A percentile compares a stretch with the other conserved stretches of the same genome.
Conservation (phyloP, 2,888 invertebrate genomes). For the Serripes groenlandicus region DNA sequence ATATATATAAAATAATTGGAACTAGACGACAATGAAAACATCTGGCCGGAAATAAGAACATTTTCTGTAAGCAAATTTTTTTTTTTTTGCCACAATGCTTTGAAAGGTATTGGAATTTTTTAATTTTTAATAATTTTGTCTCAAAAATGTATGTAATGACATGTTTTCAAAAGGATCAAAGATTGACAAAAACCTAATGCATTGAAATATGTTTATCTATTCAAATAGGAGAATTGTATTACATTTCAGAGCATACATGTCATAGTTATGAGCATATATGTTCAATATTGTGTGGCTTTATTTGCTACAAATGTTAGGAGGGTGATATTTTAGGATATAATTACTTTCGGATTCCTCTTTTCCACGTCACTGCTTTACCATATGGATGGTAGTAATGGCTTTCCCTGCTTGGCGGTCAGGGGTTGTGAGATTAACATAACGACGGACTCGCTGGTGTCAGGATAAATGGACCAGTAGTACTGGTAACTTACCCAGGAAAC, state of each 20-base stretch:
- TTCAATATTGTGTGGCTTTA: not conserved
- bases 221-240: not conserved
- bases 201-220: not conserved
- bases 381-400: too few species aligned
- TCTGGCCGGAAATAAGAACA: not conserved
- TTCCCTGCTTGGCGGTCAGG: too few species aligned
- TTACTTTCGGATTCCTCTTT: not conserved
- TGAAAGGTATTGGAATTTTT: not conserved
- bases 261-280: not conserved
- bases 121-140: not conserved
- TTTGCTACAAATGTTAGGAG: not conserved
- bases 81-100: not conserved
- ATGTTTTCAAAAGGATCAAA: not conserved
- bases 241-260: not conserved
- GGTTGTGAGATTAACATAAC: too few species aligned
- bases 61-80: not conserved
- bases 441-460: too few species aligned
- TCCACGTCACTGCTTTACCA: too few species aligned
- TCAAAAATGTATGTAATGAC: not conserved
- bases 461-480: too few species aligned
- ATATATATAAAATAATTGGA: not conserved
- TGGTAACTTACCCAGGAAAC: too few species aligned
- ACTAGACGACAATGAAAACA: not conserved
- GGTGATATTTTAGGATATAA: not conserved
- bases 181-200: not conserved